Evolutionary conservation across 2,888 invertebrate species (phyloP).

Genomic region (Patella depressa): DNA sequence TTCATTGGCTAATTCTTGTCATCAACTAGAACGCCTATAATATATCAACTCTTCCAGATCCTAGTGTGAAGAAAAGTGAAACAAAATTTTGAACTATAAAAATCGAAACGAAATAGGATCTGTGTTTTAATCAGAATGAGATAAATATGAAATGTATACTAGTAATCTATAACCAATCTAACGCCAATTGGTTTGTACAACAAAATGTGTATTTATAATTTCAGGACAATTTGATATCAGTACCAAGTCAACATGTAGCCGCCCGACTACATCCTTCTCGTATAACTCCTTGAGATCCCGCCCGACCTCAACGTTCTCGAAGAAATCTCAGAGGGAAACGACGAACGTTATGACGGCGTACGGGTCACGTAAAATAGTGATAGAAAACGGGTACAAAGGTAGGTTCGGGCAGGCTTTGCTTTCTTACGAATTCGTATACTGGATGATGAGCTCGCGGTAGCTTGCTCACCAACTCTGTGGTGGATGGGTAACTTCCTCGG

Average conservation of each 20-base stretch:
- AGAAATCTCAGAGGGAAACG: not conserved
- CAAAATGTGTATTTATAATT: not conserved
- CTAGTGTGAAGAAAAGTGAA: too few species aligned
- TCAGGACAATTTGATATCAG: not conserved
- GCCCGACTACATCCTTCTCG: not conserved
- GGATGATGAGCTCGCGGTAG: too few species aligned
- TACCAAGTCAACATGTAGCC: not conserved
- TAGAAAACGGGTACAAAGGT: not conserved
- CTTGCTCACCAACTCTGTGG: too few species aligned
- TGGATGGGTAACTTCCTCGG: too few species aligned
- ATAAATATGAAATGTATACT: not conserved
- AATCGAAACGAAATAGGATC: too few species aligned
- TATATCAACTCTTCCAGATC: too few species aligned
- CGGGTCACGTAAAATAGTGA: not conserved
- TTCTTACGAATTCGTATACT: too few species aligned
- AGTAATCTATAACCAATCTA: not conserved
- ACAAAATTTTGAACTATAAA: too few species aligned
- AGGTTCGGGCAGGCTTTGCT: not conserved
- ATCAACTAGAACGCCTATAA: too few species aligned
- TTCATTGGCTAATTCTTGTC: too few species aligned
- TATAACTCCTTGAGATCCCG: not conserved
- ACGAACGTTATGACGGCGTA: not conserved
- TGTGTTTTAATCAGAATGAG: too few species aligned
- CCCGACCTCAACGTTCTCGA: not conserved
- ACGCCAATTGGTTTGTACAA: not conserved